Evolutionary conservation across 2,888 invertebrate species (phyloP).

Genomic region (Iselma pallidipennis): DNA sequence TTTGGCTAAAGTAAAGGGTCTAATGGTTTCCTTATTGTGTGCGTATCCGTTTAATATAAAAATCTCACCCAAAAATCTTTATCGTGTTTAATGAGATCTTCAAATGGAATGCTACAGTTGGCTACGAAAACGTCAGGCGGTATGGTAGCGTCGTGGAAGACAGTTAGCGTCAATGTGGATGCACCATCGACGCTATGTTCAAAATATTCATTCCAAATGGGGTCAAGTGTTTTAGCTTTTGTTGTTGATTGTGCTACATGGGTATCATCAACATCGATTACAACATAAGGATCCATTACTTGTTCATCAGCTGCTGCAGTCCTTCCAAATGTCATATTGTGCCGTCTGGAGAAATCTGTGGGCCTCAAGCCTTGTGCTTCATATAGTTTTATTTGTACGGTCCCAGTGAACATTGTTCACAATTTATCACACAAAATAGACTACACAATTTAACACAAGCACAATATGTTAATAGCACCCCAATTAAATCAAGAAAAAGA

Average conservation of each 20-base stretch:
- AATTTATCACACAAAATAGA: background rate
- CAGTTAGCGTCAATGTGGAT: slow-evolving; percentile 89
- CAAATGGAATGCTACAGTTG: slow-evolving; percentile 94
- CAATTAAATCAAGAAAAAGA: background rate
- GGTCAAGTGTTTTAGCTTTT: slow-evolving; percentile 92
- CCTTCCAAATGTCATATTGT: slow-evolving; percentile 84
- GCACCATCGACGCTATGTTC: slow-evolving; percentile 89
- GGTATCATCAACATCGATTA: slow-evolving; percentile 94
- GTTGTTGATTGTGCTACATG: slow-evolving; percentile 91
- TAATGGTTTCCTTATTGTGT: no score
- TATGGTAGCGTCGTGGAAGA: slow-evolving; percentile 98
- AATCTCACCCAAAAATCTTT: slow-evolving; percentile 93
- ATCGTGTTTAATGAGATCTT: slow-evolving; percentile 83
- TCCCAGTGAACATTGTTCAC: slow-evolving; percentile 89
- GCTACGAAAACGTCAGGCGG: slow-evolving; percentile 99
- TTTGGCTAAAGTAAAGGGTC: no score
- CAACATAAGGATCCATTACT: slow-evolving; percentile 95
- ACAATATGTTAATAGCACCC: background rate
- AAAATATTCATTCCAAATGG: slow-evolving; percentile 96
- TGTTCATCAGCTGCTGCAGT: slow-evolving; percentile 65
- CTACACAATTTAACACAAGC: background rate
- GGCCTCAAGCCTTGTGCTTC: slow-evolving; percentile 96
- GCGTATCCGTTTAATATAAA: no score
- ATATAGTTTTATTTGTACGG: slow-evolving; percentile 93
- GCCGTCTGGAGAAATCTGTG: slow-evolving; percentile 91